phyloP scores from a whole-genome alignment of 1,140 invertebrate species.

The Dreissena rostriformis region DNA sequence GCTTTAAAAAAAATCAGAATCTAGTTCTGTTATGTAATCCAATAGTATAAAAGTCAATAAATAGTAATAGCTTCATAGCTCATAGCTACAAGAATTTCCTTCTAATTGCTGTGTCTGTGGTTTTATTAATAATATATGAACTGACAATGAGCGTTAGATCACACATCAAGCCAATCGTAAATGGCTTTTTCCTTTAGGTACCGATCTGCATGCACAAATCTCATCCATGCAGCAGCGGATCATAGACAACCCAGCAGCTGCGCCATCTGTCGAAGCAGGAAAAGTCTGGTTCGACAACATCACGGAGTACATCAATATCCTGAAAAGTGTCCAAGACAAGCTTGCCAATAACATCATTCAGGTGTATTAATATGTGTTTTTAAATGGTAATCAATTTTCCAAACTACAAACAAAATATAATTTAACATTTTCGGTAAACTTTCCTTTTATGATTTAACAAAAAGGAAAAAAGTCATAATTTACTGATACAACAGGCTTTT shows the following conservation, averaged over 20 bases:
- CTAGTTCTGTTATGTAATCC: no score
- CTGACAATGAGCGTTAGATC: no score
- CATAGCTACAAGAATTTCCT: no score
- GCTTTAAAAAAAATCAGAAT: no score
- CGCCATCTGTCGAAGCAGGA: constrained; percentile 20
- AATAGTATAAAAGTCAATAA: no score
- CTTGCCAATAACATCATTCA: constrained; percentile 39
- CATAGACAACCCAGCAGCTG: constrained; percentile 2
- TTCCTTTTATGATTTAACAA: not conserved
- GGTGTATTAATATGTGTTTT: not conserved
- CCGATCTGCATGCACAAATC: not conserved
- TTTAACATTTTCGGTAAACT: not conserved
- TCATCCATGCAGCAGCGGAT: not conserved
- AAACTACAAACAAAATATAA: no score
- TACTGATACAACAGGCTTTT: not conserved
- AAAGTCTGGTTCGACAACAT: constrained; percentile 60
- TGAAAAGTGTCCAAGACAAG: constrained; percentile 35
- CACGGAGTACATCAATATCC: constrained; percentile 54
- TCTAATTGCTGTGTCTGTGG: no score
- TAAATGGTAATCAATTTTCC: no score
- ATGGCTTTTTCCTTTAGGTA: no score
- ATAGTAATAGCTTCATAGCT: no score
- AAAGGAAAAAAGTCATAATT: not conserved
- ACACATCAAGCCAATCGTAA: no score
- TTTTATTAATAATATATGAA: no score